These are phyloP conservation scores for Aspiorhynchus laticeps DNA, from an alignment of 2,113 vertebrate species.

Conservation along the genomic window DNA sequence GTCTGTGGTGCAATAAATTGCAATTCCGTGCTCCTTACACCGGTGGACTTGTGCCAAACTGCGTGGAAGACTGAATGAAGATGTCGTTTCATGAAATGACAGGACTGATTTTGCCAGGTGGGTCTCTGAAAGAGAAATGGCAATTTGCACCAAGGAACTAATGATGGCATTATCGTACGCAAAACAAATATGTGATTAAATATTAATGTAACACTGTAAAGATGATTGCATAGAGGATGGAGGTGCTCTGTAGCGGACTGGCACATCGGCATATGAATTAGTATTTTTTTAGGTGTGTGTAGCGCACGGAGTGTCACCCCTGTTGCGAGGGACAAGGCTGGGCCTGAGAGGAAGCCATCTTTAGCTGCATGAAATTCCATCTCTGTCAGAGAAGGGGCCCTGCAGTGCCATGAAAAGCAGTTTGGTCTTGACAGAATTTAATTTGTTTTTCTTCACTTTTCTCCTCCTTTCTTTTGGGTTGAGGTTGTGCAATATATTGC, in stretches of 20 bases:
- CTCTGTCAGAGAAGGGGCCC: constrained; percentile 29
- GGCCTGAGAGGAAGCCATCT: constrained; percentile 50
- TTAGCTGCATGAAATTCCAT: constrained; percentile 39
- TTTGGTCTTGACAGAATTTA: constrained; percentile 34
- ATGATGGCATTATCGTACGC: constrained; percentile 21
- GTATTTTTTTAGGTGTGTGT: background rate
- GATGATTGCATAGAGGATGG: background rate
- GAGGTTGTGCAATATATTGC: constrained; percentile 18
- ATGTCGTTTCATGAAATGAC: constrained; percentile 33
- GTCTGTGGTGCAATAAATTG: constrained; percentile 35
- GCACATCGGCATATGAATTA: background rate
- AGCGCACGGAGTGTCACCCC: background rate
- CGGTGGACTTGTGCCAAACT: background rate
- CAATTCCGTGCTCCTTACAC: constrained; percentile 34
- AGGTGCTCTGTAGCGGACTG: background rate
- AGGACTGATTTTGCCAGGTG: constrained; percentile 29
- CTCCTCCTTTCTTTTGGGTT: background rate
- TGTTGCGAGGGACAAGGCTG: constrained; percentile 34
- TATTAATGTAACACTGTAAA: constrained; percentile 23
- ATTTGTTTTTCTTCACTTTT: constrained; percentile 29
- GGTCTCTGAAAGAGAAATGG: constrained; percentile 36
- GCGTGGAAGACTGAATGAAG: background rate
- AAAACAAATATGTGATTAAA: constrained; percentile 24
- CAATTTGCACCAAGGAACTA: constrained; percentile 36
- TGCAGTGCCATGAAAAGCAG: constrained; percentile 22